Base-by-base conservation (phyloP, 1,140 invertebrate genomes). In the Macrotrachela quadricornifera region DNA sequence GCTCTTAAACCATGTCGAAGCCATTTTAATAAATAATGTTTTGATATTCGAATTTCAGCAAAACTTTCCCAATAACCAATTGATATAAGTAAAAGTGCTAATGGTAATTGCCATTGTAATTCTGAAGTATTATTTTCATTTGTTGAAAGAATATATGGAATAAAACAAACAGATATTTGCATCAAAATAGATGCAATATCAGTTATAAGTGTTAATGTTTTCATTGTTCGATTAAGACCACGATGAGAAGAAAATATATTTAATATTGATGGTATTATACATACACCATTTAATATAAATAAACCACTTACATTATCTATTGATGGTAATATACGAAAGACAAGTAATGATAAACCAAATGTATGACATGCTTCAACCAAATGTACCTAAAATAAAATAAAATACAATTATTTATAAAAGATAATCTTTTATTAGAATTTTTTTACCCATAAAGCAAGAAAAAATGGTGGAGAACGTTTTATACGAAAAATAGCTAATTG, bases 41-140 rank as follows among this genome's bases (percentile, higher is more conserved):
- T 53, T 44, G 40, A 46, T 44, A 45, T 40, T 4, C 45, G 37
- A 13, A 47, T 44, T 40, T 53, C 45, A n/a, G 51, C n/a, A 36
- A 53, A 53, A 43, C 46, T 53, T 48, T 53, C 46, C 51, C 51
- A 53, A 53, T 53, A 53, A 36, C 51, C 44, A 1, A 53, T 30
- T 15, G 51, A 53, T 1, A 53, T 41, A 30, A 30, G 21, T 30
- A 30, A 30, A 4, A 30, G 8, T 30, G 21, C 21, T 30, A 30
- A 30, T 30, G 21, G 21, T 30, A 30, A 30, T 30, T 30, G 21
- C 21, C 21, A 30, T 30, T 30, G 21, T 30, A 30, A 8, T 30
- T 8, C 8, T 4, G 3, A 4, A 30, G 8, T 30, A 4, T 4
- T 30, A 30, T 30, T 30, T 8, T 30, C 21, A 4, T 30, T 30